phyloP scores from a whole-genome alignment of 2,113 vertebrate species.

The Oreochromis tanganicae region DNA sequence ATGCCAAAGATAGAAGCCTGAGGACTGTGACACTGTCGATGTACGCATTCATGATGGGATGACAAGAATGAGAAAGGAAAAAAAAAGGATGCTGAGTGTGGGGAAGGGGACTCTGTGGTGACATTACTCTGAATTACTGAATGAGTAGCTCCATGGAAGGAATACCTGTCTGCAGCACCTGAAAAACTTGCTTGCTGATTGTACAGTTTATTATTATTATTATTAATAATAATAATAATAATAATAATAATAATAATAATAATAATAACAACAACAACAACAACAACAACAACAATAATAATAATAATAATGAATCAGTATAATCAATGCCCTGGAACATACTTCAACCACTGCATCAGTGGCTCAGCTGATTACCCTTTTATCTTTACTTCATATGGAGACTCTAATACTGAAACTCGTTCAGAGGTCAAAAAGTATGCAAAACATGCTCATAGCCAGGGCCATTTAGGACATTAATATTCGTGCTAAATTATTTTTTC shows the following conservation, averaged over 20 bases:
- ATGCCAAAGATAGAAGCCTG: neutral
- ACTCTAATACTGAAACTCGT: neutral
- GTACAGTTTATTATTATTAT: neutral
- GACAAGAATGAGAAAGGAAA: neutral
- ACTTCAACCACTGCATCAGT: neutral
- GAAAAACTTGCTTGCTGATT: neutral
- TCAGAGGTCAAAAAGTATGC: constrained; percentile 14
- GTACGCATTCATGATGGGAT: neutral
- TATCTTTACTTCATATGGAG: neutral
- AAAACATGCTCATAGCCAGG: neutral
- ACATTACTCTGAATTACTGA: neutral
- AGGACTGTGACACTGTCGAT: neutral
- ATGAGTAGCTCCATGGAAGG: neutral
- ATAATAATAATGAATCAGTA: neutral
- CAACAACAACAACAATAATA: neutral
- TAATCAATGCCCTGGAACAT: neutral
- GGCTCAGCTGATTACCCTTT: neutral
- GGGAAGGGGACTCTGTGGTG: neutral
- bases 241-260: neutral
- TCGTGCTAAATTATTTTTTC: neutral
- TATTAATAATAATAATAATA: neutral
- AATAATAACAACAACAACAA: too few species aligned
- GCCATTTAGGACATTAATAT: neutral
- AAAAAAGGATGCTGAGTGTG: neutral
- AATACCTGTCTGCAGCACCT: neutral